phyloP scores from a whole-genome alignment of 1,140 invertebrate species.

The Platorchestia sp. region DNA sequence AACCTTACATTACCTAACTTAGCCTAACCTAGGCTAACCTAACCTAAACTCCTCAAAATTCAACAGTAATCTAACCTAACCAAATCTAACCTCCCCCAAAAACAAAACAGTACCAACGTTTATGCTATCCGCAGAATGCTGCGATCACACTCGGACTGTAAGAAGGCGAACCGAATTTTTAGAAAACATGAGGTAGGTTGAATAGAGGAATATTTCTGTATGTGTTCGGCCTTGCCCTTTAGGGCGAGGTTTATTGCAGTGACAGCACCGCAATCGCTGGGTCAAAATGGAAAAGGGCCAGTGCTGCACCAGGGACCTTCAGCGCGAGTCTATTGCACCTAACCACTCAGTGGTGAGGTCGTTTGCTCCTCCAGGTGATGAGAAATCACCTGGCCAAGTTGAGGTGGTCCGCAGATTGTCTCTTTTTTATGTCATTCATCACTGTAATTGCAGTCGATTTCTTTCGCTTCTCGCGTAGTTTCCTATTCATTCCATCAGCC shows the following conservation, averaged over 20 bases:
- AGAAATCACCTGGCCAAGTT: not conserved
- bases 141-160: not conserved
- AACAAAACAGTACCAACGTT: not conserved
- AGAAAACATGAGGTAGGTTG: not conserved
- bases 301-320: not conserved
- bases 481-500: not conserved
- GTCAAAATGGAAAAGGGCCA: not conserved
- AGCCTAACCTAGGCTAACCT: no score
- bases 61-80: no score
- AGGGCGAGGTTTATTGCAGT: not conserved
- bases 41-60: no score
- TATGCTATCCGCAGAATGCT: not conserved
- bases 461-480: slow-evolving; percentile 22
- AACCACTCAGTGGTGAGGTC: not conserved
- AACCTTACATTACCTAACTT: no score
- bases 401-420: not conserved
- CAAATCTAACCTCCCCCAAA: no score
- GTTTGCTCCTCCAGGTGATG: not conserved
- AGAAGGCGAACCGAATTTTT: not conserved
- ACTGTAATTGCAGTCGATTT: slow-evolving; percentile 35
- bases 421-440: not conserved
- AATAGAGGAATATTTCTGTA: not conserved
- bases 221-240: not conserved
- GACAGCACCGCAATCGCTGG: not conserved
- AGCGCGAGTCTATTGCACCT: not conserved